These are phyloP conservation scores for Ormyrus thymus DNA, from an alignment of 2,888 invertebrate species.

Conservation along the genomic window DNA sequence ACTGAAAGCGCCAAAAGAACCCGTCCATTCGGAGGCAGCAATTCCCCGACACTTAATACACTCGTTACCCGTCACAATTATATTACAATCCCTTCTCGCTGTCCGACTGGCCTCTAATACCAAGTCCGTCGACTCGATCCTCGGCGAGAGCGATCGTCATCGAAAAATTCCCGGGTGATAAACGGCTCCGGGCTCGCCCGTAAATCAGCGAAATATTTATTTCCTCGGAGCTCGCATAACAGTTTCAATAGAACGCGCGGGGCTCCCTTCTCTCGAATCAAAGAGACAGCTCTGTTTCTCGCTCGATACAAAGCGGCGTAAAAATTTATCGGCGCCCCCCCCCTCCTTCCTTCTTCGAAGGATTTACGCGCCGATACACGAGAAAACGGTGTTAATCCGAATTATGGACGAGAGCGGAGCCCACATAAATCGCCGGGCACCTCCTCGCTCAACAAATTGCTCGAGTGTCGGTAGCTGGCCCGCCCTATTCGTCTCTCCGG, in stretches of 20 bases:
- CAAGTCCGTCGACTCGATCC: background rate
- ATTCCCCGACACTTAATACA: no score
- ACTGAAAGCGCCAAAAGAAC: no score
- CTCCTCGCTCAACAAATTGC: constrained; percentile 56
- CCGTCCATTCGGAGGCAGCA: no score
- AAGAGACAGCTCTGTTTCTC: constrained; percentile 41
- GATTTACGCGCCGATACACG: constrained; percentile 59
- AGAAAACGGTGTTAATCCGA: constrained; percentile 60
- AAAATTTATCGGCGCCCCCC: constrained; percentile 52
- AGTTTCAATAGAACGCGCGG: constrained; percentile 26
- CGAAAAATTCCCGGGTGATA: constrained; percentile 3
- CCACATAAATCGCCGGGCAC: constrained; percentile 58
- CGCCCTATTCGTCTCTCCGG: constrained; percentile 48
- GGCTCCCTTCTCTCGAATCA: background rate
- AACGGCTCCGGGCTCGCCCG: background rate
- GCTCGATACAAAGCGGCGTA: constrained; percentile 51
- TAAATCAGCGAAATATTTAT: constrained; percentile 47
- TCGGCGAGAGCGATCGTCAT: constrained; percentile 6
- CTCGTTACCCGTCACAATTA: no score
- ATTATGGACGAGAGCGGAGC: constrained; percentile 57
- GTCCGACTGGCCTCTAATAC: background rate
- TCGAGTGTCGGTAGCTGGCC: constrained; percentile 48
- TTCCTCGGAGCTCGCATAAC: constrained; percentile 8
- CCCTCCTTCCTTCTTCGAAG: constrained; percentile 11
- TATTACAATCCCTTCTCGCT: no score